These are phyloP conservation scores for Cosmopolites sordidus DNA, from an alignment of 2,888 invertebrate genomes.

Conservation along the genomic window DNA sequence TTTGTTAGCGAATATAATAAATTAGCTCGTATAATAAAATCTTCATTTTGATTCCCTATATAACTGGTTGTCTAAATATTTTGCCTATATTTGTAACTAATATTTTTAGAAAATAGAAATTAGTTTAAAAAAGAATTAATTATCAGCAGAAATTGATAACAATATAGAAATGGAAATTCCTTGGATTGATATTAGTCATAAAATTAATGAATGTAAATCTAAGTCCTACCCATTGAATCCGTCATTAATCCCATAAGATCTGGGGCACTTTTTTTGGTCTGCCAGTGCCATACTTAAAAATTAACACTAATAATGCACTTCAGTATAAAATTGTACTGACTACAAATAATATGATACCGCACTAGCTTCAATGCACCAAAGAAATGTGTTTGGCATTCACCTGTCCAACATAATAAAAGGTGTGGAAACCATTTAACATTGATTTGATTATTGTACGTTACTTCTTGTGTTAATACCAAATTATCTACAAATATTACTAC, in stretches of 20 bases:
- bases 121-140: no score
- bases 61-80: no score
- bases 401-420: slow-evolving; percentile 12
- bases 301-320: not conserved
- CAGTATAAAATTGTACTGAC: not conserved
- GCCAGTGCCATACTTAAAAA: slow-evolving; percentile 15
- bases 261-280: slow-evolving; percentile 15
- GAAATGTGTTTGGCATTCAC: slow-evolving; percentile 4
- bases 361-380: not conserved
- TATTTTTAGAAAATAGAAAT: no score
- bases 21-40: no score
- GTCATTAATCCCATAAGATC: slow-evolving; percentile 17
- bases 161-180: no score
- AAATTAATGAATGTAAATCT: no score
- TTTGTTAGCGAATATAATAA: no score
- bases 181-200: no score
- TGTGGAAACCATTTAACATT: slow-evolving; percentile 5
- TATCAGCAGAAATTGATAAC: no score
- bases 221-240: slow-evolving; percentile 1
- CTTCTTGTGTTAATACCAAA: not conserved
- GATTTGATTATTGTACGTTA: not conserved
- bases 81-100: no score
- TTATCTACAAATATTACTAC: not conserved
- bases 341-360: not conserved
- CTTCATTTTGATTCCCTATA: no score